Evolutionary conservation across 2,113 vertebrate species (phyloP), one percentile per base, ranked within the genome.

Genomic region (Chlorocebus sabaeus): DNA sequence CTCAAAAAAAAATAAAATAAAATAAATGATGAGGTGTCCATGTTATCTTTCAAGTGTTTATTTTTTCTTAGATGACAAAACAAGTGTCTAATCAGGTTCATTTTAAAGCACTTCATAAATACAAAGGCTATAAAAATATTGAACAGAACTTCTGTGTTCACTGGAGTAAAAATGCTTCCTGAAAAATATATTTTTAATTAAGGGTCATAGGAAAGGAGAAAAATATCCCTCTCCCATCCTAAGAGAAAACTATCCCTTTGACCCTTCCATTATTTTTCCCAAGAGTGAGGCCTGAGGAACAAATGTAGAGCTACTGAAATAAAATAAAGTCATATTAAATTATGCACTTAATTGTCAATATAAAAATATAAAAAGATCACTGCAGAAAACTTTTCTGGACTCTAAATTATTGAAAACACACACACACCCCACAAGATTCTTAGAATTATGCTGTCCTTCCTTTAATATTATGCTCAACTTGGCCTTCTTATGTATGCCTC

Each of bases 401-500:
- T 85, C 75, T 87, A 87, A 52, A 3, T 35, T 11, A 61, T 61
- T 73, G 35, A 64, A 82, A 2, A 50, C 5, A 75, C 43, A 75
- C 3, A 68, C 10, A 64, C 38, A n/a, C 32, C 43, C 38, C 12
- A 57, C 0, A 40, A 35, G 10, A 64, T n/a, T 10, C 79, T 91
- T 96, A 96, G 52, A 96, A 85, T 40, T 30, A 87, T 89, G 0
- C 7, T 92, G 18, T 6, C 91, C 97, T 97, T 40, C 87, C 92
- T 98, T 98, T 94, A 98, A 97, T 90, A 98, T 85, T 76, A 97
- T 88, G 18, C 18, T 93, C 16, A 97, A 70, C 92, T 89, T 96
- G 22, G 22, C 7, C 59, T 96, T 96, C 76, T 93, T 92, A 81
- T 78, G 43, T 97, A 89, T 89, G 93, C 55, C 87, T 97, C 89